Evolutionary conservation across 2,113 vertebrate genomes (phyloP), one percentile per base, ranked within the genome.

Genomic region (Limanda limanda): DNA sequence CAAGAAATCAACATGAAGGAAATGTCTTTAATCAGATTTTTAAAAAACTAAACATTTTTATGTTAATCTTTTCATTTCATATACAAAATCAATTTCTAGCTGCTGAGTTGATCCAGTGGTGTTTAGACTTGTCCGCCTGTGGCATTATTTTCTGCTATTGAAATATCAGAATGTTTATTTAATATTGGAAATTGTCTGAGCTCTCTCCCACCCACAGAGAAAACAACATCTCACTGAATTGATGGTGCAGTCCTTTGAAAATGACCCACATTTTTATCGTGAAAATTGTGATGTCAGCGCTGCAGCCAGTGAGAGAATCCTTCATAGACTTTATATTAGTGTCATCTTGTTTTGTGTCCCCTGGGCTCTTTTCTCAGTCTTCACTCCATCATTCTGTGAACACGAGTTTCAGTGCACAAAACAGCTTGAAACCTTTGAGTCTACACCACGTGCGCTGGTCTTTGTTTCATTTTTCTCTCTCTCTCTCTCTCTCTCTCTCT

Each of bases 401-500:
- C 51, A 35, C 61, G 61, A 77, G 12, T 60, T 56, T 79, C 61
- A 58, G 74, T 71, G 57, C 40, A 73, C 52, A 64, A 57, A 76
- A 42, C 42, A 75, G 48, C 20, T 37, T 13, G 27, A 56, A 65
- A 31, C 55, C 63, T 68, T 27, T 14, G 18, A 75, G 78, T 68
- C 54, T 47, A 48, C 63, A 27, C 27, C 27, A 27, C 27, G 27
- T 27, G 27, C 27, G 6, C 31, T 31, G 31, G 5, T 31, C 31
- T 31, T 6, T 31, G 6, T 31, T 31, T 31, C 31, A 31, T 31
- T 7, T 31, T 31, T 31, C 4, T 85, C 11, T 86, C 21, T 82
- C 71, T 85, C 10, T 86, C 21, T 84, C 71, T 62, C 81, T 69
- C 9, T 85, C 10, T 86, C 21, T 84, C 71, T 62, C 81, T 69